phyloP scores from a whole-genome alignment of 1,140 invertebrate species.

The Periplaneta americana region DNA sequence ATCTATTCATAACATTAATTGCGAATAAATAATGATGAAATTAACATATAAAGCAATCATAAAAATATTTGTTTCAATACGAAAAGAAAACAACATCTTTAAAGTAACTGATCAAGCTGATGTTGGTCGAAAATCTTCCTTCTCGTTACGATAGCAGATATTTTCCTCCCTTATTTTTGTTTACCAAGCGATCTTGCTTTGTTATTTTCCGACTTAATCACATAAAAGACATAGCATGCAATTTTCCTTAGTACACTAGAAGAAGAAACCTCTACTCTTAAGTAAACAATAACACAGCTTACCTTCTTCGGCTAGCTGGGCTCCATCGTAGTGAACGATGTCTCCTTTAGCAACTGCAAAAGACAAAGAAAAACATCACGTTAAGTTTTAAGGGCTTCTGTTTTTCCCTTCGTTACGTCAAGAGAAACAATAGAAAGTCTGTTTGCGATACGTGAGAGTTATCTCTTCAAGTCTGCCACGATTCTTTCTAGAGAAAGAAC shows the following conservation, averaged over 20 bases:
- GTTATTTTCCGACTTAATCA: background rate
- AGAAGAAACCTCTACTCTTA: too few species aligned
- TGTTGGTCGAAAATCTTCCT: too few species aligned
- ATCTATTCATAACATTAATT: too few species aligned
- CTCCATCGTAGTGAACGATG: constrained; percentile 37
- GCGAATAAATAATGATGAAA: too few species aligned
- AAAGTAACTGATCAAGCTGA: too few species aligned
- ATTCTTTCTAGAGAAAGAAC: background rate
- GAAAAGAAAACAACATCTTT: too few species aligned
- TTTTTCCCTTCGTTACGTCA: background rate
- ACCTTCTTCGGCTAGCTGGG: constrained; percentile 48
- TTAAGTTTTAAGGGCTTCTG: background rate
- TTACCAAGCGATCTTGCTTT: background rate
- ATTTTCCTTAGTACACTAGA: background rate
- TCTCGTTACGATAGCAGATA: too few species aligned
- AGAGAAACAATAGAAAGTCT: background rate
- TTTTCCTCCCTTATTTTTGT: too few species aligned
- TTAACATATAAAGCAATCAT: too few species aligned
- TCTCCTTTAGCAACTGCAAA: constrained; percentile 41
- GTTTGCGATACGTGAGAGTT: background rate
- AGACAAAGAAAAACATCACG: constrained; percentile 5
- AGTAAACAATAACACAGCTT: constrained; percentile 22
- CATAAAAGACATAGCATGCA: background rate
- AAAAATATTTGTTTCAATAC: too few species aligned
- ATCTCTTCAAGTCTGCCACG: background rate